A percentile compares a stretch with the other conserved stretches of the same genome.
phyloP scores from a whole-genome alignment of 1,140 invertebrate species.

The Rhagoletis zephyria region DNA sequence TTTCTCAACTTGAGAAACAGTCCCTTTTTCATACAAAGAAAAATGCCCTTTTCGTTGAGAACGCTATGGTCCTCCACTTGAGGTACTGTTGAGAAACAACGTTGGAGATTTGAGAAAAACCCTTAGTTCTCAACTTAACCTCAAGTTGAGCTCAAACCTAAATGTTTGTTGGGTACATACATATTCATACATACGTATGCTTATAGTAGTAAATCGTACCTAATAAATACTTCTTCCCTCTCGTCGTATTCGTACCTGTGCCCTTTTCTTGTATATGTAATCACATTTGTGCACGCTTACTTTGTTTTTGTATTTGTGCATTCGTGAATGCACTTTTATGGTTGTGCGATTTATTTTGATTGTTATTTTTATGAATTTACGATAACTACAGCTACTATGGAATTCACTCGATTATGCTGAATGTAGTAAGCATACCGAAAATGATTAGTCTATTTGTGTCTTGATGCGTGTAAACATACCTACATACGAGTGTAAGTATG shows the following conservation, averaged over 20 bases:
- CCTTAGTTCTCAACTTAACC: too few relatives aligned
- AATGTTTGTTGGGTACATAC: too few relatives aligned
- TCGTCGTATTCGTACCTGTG: conserved; percentile 2
- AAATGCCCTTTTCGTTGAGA: too few relatives aligned
- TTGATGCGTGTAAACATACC: background rate
- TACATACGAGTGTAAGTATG: background rate
- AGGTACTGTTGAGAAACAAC: too few relatives aligned
- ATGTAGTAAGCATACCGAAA: background rate
- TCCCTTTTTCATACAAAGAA: too few relatives aligned
- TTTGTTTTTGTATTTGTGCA: background rate
- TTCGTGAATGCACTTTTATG: conserved; percentile 8
- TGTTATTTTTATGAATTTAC: background rate
- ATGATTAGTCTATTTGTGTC: background rate
- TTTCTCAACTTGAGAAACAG: too few relatives aligned
- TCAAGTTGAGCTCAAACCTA: too few relatives aligned
- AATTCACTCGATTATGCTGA: background rate
- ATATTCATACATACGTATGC: background rate
- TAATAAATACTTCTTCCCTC: background rate
- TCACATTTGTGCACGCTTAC: too few relatives aligned
- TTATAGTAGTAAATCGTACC: background rate
- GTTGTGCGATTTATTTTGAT: conserved; percentile 32
- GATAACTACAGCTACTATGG: background rate
- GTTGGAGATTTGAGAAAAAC: too few relatives aligned
- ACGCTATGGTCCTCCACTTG: too few relatives aligned
- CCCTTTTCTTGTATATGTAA: background rate